A percentile compares a stretch with the other conserved stretches of the same genome.
Conservation (phyloP, 1,140 invertebrate species). For the Hirudo medicinalis region DNA sequence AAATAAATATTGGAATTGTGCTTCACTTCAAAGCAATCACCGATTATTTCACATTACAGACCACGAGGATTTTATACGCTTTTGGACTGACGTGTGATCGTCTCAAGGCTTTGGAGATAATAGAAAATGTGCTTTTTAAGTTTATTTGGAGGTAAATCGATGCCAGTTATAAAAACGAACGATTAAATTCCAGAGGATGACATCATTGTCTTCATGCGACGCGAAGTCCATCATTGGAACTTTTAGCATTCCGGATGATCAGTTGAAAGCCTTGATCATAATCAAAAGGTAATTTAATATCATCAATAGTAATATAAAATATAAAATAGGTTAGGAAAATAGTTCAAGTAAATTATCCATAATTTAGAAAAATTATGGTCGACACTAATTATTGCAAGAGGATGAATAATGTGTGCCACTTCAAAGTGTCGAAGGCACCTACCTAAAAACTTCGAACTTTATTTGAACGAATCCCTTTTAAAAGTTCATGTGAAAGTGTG, state of each 20-base stretch:
- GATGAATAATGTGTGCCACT: too few relatives aligned
- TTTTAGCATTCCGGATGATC: not conserved
- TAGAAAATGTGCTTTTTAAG: constrained; percentile 1
- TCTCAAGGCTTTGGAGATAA: not conserved
- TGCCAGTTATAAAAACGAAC: not conserved
- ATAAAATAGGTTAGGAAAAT: not conserved
- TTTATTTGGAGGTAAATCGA: not conserved
- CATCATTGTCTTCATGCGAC: not conserved
- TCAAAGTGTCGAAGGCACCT: too few relatives aligned
- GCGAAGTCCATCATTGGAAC: not conserved
- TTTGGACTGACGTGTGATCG: not conserved
- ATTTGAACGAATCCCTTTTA: too few relatives aligned
- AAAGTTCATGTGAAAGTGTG: too few relatives aligned
- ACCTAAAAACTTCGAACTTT: too few relatives aligned
- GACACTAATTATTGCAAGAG: too few relatives aligned
- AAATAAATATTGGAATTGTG: not conserved
- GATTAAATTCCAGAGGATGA: constrained; percentile 1
- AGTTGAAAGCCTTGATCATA: not conserved
- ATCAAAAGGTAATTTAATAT: not conserved
- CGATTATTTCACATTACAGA: not conserved
- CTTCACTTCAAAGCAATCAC: not conserved
- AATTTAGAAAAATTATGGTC: too few relatives aligned
- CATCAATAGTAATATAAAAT: not conserved
- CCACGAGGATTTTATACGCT: not conserved
- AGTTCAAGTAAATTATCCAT: too few relatives aligned